A percentile compares a stretch with the other conserved stretches of the same genome.
Conservation (phyloP, 2,888 invertebrate species). For the Atethmia centrago region DNA sequence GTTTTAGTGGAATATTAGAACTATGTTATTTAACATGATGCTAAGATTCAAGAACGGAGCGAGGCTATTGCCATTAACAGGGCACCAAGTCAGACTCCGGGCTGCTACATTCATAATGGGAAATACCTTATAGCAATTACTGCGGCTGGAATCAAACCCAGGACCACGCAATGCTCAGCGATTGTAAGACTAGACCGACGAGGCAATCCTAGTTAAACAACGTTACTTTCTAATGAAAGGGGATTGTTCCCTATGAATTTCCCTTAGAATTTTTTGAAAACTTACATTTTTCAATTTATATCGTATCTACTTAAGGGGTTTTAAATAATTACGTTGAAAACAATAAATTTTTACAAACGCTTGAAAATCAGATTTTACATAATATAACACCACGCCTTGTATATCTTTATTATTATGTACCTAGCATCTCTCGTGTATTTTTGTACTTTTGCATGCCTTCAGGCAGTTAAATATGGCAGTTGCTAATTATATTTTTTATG, state of each 20-base stretch:
- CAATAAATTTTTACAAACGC: background rate
- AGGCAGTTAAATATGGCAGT: too few relatives aligned
- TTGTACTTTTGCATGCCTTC: too few relatives aligned
- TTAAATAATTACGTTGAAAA: background rate
- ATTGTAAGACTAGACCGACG: background rate
- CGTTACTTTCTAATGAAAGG: background rate
- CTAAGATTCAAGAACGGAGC: too few relatives aligned
- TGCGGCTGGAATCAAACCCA: background rate
- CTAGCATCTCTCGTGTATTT: too few relatives aligned
- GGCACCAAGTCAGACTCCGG: too few relatives aligned
- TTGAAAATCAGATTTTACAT: background rate
- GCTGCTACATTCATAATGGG: background rate
- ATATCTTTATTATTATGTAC: too few relatives aligned
- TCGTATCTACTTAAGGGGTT: too few relatives aligned
- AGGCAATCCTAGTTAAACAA: background rate
- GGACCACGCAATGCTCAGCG: background rate
- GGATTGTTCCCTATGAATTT: background rate
- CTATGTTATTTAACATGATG: too few relatives aligned
- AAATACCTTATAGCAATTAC: background rate
- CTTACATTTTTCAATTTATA: too few relatives aligned
- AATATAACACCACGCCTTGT: background rate
- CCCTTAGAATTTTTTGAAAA: rapidly evolving
- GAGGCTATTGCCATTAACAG: too few relatives aligned
- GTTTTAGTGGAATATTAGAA: background rate
- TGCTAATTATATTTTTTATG: too few relatives aligned